phyloP scores from a whole-genome alignment of 2,113 vertebrate genomes.

The Colius striatus region DNA sequence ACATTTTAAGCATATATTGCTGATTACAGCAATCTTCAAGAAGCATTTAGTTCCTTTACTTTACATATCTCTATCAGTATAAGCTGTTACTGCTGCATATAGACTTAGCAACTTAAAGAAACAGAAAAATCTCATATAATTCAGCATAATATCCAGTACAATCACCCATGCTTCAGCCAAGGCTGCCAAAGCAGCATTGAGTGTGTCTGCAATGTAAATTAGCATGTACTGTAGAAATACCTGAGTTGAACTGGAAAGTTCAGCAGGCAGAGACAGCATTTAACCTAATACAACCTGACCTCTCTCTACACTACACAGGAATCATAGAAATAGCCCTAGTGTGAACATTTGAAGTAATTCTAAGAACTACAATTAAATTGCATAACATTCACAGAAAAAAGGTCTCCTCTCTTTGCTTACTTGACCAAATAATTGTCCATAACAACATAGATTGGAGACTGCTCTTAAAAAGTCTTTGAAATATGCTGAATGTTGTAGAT shows the following conservation, averaged over 20 bases:
- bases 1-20: neutral
- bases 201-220: neutral
- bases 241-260: neutral
- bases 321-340: neutral
- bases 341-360: neutral
- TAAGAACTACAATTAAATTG: neutral
- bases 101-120: neutral
- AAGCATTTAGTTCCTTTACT: neutral
- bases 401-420: neutral
- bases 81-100: neutral
- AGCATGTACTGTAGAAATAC: neutral
- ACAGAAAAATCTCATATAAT: neutral
- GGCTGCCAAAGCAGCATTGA: neutral
- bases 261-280: neutral
- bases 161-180: neutral
- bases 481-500: neutral
- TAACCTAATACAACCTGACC: neutral
- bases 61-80: neutral
- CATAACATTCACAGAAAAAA: neutral
- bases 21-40: neutral
- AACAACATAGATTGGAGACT: neutral
- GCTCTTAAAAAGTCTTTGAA: neutral
- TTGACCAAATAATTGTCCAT: neutral
- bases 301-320: neutral
- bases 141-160: neutral